phyloP scores from a whole-genome alignment of 2,888 invertebrate genomes.

The Nephrocerus scutellatus region DNA sequence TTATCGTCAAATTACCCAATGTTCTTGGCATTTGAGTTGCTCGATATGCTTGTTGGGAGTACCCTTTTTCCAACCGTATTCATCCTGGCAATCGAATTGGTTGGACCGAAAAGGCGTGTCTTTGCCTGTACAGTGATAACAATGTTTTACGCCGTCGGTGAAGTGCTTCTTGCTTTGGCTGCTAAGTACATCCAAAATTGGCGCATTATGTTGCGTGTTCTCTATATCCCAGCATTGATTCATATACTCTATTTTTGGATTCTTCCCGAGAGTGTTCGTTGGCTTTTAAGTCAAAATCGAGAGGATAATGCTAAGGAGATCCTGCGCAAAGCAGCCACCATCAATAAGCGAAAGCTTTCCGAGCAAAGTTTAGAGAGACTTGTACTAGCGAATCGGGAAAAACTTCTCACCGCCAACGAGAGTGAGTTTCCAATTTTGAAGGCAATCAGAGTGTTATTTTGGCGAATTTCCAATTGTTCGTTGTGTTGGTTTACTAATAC shows the following conservation, averaged over 20 bases:
- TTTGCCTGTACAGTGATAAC: constrained; percentile 64
- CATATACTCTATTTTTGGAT: constrained; percentile 61
- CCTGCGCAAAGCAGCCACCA: constrained; percentile 55
- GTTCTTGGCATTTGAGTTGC: constrained; percentile 63
- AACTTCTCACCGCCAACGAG: constrained; percentile 29
- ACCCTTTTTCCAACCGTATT: constrained; percentile 67
- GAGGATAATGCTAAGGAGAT: constrained; percentile 52
- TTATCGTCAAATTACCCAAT: constrained; percentile 62
- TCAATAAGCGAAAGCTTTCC: constrained; percentile 47
- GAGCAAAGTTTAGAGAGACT: constrained; percentile 30
- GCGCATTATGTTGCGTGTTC: constrained; percentile 58
- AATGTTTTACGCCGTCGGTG: constrained; percentile 63
- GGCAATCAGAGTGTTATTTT: constrained; percentile 29
- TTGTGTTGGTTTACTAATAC: constrained; percentile 74
- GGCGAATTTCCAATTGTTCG: constrained; percentile 54
- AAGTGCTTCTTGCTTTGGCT: constrained; percentile 59
- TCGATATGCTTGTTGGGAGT: constrained; percentile 63
- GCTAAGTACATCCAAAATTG: constrained; percentile 64
- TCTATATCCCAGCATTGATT: constrained; percentile 62
- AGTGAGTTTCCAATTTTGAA: constrained; percentile 32
- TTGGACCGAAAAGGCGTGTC: constrained; percentile 66
- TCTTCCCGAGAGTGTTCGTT: constrained; percentile 66
- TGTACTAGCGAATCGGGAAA: constrained; percentile 28
- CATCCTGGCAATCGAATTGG: constrained; percentile 67
- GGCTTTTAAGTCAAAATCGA: constrained; percentile 61